A percentile compares a stretch with the other conserved stretches of the same genome.
Evolutionary conservation across 1,140 invertebrate genomes (phyloP).

Genomic region (Drosophila neocordata): DNA sequence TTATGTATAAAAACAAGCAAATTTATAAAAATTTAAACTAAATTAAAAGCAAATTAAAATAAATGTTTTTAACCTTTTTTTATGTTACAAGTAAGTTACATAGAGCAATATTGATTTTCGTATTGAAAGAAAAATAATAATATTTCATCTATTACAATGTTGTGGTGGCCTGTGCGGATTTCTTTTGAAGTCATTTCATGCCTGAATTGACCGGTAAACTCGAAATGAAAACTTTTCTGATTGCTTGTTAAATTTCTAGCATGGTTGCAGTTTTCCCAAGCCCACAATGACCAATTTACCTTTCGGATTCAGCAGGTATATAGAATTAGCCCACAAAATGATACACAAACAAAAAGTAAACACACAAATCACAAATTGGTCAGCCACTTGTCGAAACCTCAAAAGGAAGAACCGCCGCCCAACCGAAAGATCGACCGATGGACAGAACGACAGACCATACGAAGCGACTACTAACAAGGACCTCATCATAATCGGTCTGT

Average conservation of each 20-base stretch:
- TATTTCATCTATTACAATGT: background rate
- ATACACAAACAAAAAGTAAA: slow-evolving; percentile 58
- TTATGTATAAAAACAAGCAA: no score
- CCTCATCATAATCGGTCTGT: slow-evolving; percentile 53
- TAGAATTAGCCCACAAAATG: slow-evolving; percentile 73
- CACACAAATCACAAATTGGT: slow-evolving; percentile 58
- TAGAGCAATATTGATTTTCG: no score
- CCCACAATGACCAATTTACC: slow-evolving; percentile 29
- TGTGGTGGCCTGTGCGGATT: background rate
- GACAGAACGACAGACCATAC: background rate
- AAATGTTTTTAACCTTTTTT: no score
- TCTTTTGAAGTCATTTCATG: background rate
- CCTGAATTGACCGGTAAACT: slow-evolving; percentile 20
- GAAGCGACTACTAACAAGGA: slow-evolving; percentile 57
- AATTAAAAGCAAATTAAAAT: no score
- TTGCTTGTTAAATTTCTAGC: slow-evolving; percentile 56
- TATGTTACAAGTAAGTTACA: no score
- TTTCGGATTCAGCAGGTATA: slow-evolving; percentile 39
- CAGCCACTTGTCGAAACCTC: slow-evolving; percentile 68
- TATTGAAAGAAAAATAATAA: no score
- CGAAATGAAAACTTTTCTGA: background rate
- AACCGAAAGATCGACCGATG: slow-evolving; percentile 9
- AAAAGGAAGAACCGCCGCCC: slow-evolving; percentile 47
- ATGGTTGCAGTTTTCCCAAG: slow-evolving; percentile 58
- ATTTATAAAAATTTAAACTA: no score